phyloP scores from a whole-genome alignment of 2,888 invertebrate genomes.

The Pterostichus madidus region DNA sequence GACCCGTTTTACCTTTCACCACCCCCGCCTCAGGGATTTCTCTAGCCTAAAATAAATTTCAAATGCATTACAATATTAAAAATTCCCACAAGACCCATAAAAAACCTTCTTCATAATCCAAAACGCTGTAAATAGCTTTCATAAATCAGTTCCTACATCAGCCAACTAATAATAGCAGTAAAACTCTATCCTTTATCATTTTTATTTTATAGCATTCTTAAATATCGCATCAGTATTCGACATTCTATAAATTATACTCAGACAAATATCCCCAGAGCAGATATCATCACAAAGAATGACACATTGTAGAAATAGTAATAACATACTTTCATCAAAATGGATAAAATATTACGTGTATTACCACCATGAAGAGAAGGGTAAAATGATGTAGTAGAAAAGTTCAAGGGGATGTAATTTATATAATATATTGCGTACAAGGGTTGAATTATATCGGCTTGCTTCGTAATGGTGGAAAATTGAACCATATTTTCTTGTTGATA shows the following conservation, averaged over 20 bases:
- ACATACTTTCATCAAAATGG: neutral
- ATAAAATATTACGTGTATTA: no score
- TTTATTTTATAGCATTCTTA: constrained; percentile 30
- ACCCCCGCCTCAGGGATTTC: neutral
- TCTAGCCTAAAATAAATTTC: constrained; percentile 19
- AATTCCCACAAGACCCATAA: constrained; percentile 38
- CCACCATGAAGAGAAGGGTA: no score
- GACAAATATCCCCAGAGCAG: constrained; percentile 25
- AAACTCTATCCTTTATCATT: neutral
- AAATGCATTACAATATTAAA: constrained; percentile 45
- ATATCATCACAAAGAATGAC: constrained; percentile 2
- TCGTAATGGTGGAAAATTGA: no score
- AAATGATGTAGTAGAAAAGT: no score
- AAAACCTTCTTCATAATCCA: constrained; percentile 10
- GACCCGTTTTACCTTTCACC: neutral
- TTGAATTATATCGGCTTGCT: no score
- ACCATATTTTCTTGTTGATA: no score
- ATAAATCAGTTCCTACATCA: constrained; percentile 15
- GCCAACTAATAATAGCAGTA: neutral
- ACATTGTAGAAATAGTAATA: neutral
- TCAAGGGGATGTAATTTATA: no score
- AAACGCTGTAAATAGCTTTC: constrained; percentile 31
- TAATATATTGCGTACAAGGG: no score
- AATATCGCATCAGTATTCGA: constrained; percentile 10
- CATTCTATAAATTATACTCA: constrained; percentile 18